Evolutionary conservation across 1,140 invertebrate species (phyloP).

Genomic region (Pseudomyrmex flavicornis): DNA sequence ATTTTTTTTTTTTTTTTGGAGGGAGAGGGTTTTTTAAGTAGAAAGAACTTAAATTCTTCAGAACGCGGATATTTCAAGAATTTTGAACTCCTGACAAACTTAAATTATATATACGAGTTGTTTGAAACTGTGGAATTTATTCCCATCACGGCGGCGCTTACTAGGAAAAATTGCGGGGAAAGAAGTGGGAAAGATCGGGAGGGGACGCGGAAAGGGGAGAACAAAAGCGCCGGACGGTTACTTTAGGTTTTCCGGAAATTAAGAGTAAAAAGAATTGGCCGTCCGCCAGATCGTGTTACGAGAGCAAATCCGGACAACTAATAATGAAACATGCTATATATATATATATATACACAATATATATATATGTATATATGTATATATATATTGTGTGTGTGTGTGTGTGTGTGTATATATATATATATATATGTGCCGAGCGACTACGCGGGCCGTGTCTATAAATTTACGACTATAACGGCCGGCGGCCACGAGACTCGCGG

Average conservation of each 20-base stretch:
- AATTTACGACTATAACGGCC: conserved; percentile 73
- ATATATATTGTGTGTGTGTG: too few species aligned
- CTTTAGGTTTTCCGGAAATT: conserved; percentile 63
- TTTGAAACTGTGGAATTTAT: conserved; percentile 32
- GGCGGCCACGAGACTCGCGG: conserved; percentile 47
- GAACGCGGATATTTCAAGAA: background rate
- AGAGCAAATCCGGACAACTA: conserved; percentile 74
- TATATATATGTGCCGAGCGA: conserved; percentile 23
- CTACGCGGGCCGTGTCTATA: conserved; percentile 63
- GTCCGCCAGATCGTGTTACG: conserved; percentile 71
- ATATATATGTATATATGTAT: too few species aligned
- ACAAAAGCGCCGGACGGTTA: conserved; percentile 48
- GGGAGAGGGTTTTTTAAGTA: background rate
- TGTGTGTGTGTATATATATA: too few species aligned
- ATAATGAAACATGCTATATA: conserved; percentile 73
- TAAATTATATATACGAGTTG: conserved; percentile 16
- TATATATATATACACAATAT: conserved; percentile 17
- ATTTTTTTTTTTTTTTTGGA: background rate
- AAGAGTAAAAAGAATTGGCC: conserved; percentile 72
- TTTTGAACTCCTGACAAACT: background rate
- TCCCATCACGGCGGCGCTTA: conserved; percentile 14
- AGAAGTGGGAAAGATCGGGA: conserved; percentile 23
- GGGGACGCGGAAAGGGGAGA: background rate
- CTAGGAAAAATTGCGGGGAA: conserved; percentile 32
- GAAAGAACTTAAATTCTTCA: background rate